Percentiles rank a stretch among this genome's conserved stretches.
These are phyloP conservation scores for Elegia similella DNA, from an alignment of 2,888 invertebrate genomes.

Conservation along the genomic window DNA sequence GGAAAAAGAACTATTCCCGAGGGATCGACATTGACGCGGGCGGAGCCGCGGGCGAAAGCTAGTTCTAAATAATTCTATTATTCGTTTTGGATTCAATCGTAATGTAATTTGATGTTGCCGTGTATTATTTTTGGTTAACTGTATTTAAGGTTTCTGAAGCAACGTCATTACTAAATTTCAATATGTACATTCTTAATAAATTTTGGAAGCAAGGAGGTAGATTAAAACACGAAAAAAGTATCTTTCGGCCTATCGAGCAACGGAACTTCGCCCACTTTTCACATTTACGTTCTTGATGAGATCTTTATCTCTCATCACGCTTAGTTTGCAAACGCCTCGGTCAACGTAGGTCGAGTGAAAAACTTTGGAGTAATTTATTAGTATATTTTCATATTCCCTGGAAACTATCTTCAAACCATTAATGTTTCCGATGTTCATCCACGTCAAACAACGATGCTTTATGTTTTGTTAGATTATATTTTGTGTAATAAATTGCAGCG, in stretches of 20 bases:
- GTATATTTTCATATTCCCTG: neutral
- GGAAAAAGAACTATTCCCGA: too few relatives aligned
- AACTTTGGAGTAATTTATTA: conserved; percentile 5
- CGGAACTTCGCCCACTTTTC: neutral
- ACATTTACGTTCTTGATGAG: neutral
- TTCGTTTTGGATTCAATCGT: too few relatives aligned
- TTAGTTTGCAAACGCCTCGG: neutral
- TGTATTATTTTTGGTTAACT: too few relatives aligned
- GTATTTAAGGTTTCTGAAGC: too few relatives aligned
- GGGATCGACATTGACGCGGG: too few relatives aligned
- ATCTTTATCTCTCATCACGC: neutral
- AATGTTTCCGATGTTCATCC: neutral
- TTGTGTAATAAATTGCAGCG: neutral
- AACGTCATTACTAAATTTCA: too few relatives aligned
- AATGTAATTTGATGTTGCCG: too few relatives aligned
- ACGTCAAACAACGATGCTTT: neutral
- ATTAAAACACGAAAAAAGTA: neutral
- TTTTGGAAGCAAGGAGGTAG: too few relatives aligned
- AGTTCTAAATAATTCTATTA: too few relatives aligned
- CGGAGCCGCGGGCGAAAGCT: too few relatives aligned
- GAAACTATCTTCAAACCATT: neutral
- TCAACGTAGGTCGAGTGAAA: conserved; percentile 10
- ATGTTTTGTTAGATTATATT: neutral
- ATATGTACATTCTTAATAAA: too few relatives aligned
- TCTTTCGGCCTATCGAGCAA: neutral